phyloP scores from a whole-genome alignment of 2,888 invertebrate genomes.

The Thysanoteuthis rhombus region DNA sequence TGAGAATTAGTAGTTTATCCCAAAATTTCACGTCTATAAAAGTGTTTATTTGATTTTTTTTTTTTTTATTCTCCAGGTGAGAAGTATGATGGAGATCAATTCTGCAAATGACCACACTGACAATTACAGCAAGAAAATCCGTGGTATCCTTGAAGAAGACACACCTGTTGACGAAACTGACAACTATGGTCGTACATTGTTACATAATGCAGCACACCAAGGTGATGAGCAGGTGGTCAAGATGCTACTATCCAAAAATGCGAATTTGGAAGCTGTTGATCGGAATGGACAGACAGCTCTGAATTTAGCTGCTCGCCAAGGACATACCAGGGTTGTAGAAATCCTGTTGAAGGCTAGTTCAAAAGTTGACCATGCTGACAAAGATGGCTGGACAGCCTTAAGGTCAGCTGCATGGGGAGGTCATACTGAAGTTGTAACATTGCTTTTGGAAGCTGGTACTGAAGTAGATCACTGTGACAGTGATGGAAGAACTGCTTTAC shows the following conservation, averaged over 20 bases:
- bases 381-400: constrained; percentile 69
- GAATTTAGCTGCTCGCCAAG: constrained; percentile 75
- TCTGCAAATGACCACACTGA: constrained; percentile 41
- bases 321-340: constrained; percentile 68
- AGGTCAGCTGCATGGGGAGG: constrained; percentile 96
- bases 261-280: constrained; percentile 76
- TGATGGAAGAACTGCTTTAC: constrained; percentile 82
- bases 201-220: constrained; percentile 83
- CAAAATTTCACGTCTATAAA: too few species aligned
- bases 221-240: constrained; percentile 92
- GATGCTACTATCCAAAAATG: constrained; percentile 78
- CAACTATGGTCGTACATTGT: constrained; percentile 76
- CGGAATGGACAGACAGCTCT: constrained; percentile 84
- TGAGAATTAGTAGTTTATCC: too few species aligned
- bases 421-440: constrained; percentile 72
- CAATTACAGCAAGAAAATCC: constrained; percentile 45
- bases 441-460: constrained; percentile 76
- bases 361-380: constrained; percentile 68
- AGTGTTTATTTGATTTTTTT: not conserved
- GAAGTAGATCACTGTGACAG: constrained; percentile 69
- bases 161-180: constrained; percentile 70
- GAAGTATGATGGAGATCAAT: constrained; percentile 50
- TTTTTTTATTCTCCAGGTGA: constrained; percentile 16
- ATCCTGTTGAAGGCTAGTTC: constrained; percentile 65
- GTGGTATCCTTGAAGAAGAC: constrained; percentile 44